Evolutionary conservation across 2,888 invertebrate genomes (phyloP), one percentile per base, ranked within the genome.

Genomic region (Thymelicus acteon): DNA sequence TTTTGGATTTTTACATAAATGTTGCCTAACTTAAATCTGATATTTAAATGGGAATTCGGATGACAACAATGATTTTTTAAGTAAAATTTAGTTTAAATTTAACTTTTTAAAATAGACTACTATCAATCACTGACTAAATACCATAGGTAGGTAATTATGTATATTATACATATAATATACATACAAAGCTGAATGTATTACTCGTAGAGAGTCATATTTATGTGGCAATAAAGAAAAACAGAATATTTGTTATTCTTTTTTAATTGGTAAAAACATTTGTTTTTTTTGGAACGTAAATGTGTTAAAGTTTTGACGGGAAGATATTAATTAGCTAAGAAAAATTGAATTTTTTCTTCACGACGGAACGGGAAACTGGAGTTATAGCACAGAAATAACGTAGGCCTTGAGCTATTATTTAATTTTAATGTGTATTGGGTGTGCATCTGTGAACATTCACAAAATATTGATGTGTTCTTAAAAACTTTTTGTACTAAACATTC

Each of bases 331-430:
- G 60, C 67, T 40, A 74, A 75, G 74, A 76, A 72, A 69, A 62
- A 48, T 37, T 52, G 39, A 68, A 48, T 60, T 48, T 52, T 65
- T 61, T 13, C 54, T 47, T 49, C 24, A 12, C 37, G 44, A 54
- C 61, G 67, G 19, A 44, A 65, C 82, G 80, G 83, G 81, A 82
- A 81, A 78, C 79, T 75, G 79, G 74, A 75, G 79, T 79, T 81
- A 82, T 85, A 85, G 85, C 88, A 88, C 87, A 79, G 87, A 91
- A 91, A 91, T 89, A 91, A 85, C 85, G 79, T 75, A 19, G 82
- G 82, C 91, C 92, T 92, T 92, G 92, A 83, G 87, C 90, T 84
- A 89, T 89, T 91, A 90, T 90, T 89, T 89, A 89, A 89, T 89
- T 87, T 88, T 88, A 89, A 89, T 90, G 86, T 86, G 86, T 85